A percentile compares a stretch with the other conserved stretches of the same genome.
Conservation (phyloP, 2,888 invertebrate species). For the Imbricaverruca yamaguchii region DNA sequence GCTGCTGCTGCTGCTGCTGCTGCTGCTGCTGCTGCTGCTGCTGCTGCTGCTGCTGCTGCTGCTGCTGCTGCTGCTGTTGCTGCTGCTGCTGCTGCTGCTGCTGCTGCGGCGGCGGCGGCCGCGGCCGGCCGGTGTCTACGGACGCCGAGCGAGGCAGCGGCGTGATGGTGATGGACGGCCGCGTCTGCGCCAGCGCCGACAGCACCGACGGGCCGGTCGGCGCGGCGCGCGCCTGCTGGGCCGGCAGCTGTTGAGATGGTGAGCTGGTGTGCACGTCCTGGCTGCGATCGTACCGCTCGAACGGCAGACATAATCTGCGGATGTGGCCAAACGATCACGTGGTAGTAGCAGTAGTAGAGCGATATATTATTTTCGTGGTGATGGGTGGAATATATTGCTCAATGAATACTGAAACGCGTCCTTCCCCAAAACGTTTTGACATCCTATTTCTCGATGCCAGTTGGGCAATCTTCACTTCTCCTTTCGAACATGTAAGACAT, state of each 20-base stretch:
- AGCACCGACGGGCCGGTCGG: background rate
- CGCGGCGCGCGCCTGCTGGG: background rate
- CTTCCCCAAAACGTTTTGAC: no score
- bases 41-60: no score
- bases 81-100: no score
- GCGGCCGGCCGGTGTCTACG: background rate
- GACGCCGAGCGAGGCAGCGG: constrained; percentile 29
- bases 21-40: background rate
- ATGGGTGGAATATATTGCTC: no score
- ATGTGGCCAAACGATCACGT: background rate
- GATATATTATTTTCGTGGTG: no score
- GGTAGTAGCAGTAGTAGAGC: no score
- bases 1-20: no score
- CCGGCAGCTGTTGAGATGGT: background rate
- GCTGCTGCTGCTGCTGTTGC: no score
- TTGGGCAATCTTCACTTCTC: no score
- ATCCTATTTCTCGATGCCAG: no score
- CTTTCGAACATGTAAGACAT: no score
- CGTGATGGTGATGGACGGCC: constrained; percentile 34
- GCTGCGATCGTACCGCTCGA: constrained; percentile 8
- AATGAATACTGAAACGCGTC: no score
- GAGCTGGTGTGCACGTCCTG: background rate
- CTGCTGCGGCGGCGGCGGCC: background rate
- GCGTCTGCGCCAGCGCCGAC: background rate
- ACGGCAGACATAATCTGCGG: background rate